Evolutionary conservation across 2,113 vertebrate species (phyloP).

Genomic region (Taxidea taxus): DNA sequence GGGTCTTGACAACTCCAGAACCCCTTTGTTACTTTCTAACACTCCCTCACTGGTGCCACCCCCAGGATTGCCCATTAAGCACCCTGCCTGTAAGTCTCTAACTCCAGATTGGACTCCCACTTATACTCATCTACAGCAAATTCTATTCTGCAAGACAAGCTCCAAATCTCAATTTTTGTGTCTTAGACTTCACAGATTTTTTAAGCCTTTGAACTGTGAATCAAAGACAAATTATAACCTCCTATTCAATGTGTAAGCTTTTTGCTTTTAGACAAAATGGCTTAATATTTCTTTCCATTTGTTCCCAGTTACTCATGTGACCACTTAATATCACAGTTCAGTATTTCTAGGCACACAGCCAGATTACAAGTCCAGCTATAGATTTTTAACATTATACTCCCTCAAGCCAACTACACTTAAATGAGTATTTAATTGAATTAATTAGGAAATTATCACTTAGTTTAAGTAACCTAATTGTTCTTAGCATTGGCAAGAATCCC

Average conservation of each 20-base stretch:
- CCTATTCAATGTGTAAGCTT: neutral
- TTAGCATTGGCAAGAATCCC: constrained; percentile 35
- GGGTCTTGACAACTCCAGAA: neutral
- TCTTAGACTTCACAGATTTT: neutral
- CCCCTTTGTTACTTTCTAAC: neutral
- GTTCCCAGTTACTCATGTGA: neutral
- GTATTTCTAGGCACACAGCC: constrained; percentile 35
- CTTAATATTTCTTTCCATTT: constrained; percentile 19
- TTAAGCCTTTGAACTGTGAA: neutral
- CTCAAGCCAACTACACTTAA: constrained; percentile 36
- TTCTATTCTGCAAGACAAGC: neutral
- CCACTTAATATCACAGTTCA: constrained; percentile 37
- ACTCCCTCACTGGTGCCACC: fast-evolving
- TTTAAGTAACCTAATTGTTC: constrained; percentile 66
- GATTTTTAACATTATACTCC: constrained; percentile 47
- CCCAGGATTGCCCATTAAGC: fast-evolving
- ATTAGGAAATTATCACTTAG: constrained; percentile 63
- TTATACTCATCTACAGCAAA: neutral
- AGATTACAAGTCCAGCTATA: constrained; percentile 40
- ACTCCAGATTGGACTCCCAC: neutral
- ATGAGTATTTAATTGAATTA: constrained; percentile 65
- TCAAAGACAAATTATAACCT: neutral
- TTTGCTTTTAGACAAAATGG: neutral
- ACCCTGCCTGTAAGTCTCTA: neutral
- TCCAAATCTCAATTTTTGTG: neutral